These are phyloP conservation scores for Carollia perspicillata DNA, from an alignment of 2,113 vertebrate species.

Conservation along the genomic window DNA sequence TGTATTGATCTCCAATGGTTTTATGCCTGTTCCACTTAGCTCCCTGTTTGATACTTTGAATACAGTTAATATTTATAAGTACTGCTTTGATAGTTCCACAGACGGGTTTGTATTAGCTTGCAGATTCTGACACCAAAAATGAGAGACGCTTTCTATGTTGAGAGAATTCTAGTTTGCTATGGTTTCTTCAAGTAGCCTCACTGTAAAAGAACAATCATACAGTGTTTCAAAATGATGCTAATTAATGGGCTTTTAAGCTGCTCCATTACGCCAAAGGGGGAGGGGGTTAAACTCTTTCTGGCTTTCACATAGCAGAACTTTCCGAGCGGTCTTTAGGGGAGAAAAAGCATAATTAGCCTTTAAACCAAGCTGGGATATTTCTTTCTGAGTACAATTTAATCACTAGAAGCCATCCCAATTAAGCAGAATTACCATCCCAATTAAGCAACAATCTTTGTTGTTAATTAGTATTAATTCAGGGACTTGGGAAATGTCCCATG, in stretches of 20 bases:
- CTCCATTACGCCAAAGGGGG: not conserved
- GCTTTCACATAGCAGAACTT: not conserved
- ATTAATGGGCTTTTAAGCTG: not conserved
- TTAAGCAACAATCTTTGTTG: constrained; percentile 51
- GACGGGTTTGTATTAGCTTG: not conserved
- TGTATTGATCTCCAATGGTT: not conserved
- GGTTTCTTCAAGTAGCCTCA: not conserved
- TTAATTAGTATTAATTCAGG: constrained; percentile 62
- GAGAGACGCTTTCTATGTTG: not conserved
- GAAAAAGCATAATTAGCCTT: constrained; percentile 24
- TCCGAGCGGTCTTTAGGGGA: not conserved
- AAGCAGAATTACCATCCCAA: constrained; percentile 45
- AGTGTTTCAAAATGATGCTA: not conserved
- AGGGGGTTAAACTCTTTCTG: not conserved
- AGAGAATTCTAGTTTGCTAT: not conserved
- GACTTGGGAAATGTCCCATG: constrained; percentile 48
- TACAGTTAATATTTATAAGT: not conserved
- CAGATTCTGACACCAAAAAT: not conserved
- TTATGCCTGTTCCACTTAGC: not conserved
- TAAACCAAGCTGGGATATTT: constrained; percentile 34
- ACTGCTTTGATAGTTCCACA: not conserved
- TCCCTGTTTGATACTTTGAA: not conserved
- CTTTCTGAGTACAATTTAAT: constrained; percentile 54
- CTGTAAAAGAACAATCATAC: not conserved
- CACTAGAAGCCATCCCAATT: constrained; percentile 35